Base-by-base conservation (phyloP, 2,888 invertebrate species). In the Leucophenga maculata region DNA sequence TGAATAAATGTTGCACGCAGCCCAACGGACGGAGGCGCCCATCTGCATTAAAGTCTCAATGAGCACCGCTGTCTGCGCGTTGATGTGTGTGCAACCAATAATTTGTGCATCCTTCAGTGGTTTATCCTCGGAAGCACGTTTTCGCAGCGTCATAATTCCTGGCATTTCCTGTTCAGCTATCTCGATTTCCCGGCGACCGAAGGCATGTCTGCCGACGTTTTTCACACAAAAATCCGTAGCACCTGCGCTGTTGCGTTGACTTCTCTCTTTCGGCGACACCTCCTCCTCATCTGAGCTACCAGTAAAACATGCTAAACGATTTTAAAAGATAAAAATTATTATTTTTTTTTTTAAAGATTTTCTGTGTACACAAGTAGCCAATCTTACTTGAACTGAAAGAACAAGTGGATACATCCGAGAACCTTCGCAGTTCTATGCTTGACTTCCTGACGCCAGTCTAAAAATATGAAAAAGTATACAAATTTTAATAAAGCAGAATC, bases 141-240 rank as follows among this genome's bases (percentile, higher is more conserved):
- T 95, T 55, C 98, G 91, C 76, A 98, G 89, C 0, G 97, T 96
- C 93, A 98, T 96, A 73, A 98, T 95, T 0, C 98, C 98, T 0
- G 98, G 97, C 98, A 98, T 98, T 90, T 98, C 98, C 90, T 97
- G 97, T 86, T 98, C 97, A 0, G 98, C 98, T 73, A 98, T 98
- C 90, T 98, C 97, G 73, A 99, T 98, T 91, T 98, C 98, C 62
- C 97, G 89, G 64, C 98, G 90, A 0, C 98, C 98, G 86, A 97
- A 97, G 0, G 94, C 94, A 83, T 96, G 94, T 77, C 94, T 94
- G 6, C 67, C 68, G 69, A 98, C 93, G 85, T 97, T 97, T 71
- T 95, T 91, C 11, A 98, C 97, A 89, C 98, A 98, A 89, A 98
- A 97, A 78, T 98, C 96, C 0, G 93, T 91, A 85, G 92, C 94